Conservation (phyloP, 1,140 invertebrate species). For the Caenorhabditis remanei region DNA sequence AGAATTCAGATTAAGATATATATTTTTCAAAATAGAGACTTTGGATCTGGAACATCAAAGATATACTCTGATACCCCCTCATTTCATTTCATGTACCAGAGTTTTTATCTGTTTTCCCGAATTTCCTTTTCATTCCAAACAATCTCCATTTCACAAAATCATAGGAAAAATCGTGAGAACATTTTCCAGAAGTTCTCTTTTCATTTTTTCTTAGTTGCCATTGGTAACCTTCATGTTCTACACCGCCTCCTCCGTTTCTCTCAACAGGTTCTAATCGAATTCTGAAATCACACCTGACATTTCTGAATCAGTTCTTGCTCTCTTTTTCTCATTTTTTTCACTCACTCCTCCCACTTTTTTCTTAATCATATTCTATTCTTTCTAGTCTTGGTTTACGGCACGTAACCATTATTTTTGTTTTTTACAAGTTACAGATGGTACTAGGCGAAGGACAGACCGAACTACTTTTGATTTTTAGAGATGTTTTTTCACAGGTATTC, state of each 20-base stretch:
- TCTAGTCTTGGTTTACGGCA: neutral
- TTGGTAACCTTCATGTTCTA: neutral
- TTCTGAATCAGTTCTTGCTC: neutral
- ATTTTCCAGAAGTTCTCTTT: neutral
- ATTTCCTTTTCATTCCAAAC: too few species aligned
- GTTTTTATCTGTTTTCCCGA: too few species aligned
- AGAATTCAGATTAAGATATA: too few species aligned
- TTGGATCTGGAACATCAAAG: too few species aligned
- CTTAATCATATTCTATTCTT: constrained; percentile 5
- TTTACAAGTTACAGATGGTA: neutral
- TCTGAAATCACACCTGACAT: neutral
- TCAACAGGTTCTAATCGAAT: neutral
- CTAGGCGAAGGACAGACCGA: too few species aligned
- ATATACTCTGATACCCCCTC: too few species aligned
- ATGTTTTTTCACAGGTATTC: too few species aligned
- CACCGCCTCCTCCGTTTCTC: neutral
- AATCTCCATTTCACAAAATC: too few species aligned
- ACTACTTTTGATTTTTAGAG: too few species aligned
- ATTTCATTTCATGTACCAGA: too few species aligned
- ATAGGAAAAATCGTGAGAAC: neutral
- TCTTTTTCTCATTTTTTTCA: neutral
- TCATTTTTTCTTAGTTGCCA: constrained; percentile 9
- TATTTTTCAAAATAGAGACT: too few species aligned
- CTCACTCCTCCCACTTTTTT: constrained; percentile 17
- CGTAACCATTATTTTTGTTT: neutral